Conservation (phyloP, 2,113 vertebrate genomes). For the Empidonax traillii region DNA sequence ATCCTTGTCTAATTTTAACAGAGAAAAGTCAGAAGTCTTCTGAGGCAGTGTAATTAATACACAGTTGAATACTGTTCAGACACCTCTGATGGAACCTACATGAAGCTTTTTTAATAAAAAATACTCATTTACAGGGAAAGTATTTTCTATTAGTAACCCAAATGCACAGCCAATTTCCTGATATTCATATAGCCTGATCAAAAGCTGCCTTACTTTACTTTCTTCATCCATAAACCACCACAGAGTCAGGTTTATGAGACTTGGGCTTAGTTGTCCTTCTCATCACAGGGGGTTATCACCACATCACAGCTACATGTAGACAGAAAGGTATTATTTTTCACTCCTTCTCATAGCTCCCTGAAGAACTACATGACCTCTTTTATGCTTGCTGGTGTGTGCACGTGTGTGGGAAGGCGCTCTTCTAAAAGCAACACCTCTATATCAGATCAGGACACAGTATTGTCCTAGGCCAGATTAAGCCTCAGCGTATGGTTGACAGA, state of each 20-base stretch:
- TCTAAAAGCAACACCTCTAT: not conserved
- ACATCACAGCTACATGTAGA: not conserved
- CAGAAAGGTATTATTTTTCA: not conserved
- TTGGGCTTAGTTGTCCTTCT: not conserved
- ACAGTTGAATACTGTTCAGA: not conserved
- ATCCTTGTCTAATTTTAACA: not conserved
- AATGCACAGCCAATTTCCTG: not conserved
- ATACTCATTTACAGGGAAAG: not conserved
- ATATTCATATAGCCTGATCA: not conserved
- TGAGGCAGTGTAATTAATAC: not conserved
- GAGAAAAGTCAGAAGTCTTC: not conserved
- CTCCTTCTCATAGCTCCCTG: not conserved
- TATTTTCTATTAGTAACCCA: not conserved
- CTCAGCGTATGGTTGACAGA: not conserved
- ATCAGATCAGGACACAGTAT: not conserved
- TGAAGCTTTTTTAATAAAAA: not conserved
- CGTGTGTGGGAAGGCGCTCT: not conserved
- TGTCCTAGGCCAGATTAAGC: not conserved
- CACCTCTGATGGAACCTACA: not conserved
- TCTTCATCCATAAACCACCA: not conserved
- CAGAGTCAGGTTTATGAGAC: not conserved
- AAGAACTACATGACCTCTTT: not conserved
- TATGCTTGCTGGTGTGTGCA: fast-evolving
- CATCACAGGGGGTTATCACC: not conserved
- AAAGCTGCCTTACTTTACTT: not conserved